These are phyloP conservation scores for Micromys minutus DNA, from an alignment of 2,113 vertebrate species.

Conservation along the genomic window DNA sequence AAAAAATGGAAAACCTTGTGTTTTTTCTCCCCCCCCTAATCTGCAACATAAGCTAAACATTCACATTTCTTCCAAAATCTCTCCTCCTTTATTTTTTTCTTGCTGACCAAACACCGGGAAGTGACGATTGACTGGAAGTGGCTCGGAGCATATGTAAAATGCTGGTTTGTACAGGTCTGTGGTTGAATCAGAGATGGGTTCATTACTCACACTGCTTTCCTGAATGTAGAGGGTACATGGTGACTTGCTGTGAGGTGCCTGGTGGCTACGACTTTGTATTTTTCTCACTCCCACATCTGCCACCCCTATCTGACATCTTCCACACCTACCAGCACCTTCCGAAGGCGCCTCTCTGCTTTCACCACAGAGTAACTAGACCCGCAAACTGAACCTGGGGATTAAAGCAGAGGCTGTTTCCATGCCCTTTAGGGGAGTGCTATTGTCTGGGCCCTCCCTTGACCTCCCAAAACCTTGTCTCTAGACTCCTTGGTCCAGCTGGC, in stretches of 20 bases:
- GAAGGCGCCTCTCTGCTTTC: neutral
- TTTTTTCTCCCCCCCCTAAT: neutral
- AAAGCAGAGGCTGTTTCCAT: neutral
- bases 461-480: neutral
- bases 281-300: neutral
- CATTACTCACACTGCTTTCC: neutral
- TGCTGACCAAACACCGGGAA: slow-evolving; percentile 24
- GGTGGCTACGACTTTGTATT: neutral
- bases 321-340: too few relatives aligned
- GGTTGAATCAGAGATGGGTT: neutral
- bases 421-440: neutral
- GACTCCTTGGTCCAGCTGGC: neutral
- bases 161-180: neutral
- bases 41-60: neutral
- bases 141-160: neutral
- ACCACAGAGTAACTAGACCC: neutral
- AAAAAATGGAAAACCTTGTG: neutral
- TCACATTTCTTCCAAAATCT: slow-evolving; percentile 26
- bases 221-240: neutral
- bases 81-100: neutral
- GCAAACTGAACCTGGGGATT: neutral
- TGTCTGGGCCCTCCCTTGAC: neutral
- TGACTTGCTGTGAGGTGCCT: neutral
- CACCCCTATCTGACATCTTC: too few relatives aligned
- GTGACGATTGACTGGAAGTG: neutral